A percentile compares a stretch with the other conserved stretches of the same genome.
These are phyloP conservation scores for Anisognathus igniventris DNA, from an alignment of 2,797 vertebrate genomes.

Conservation along the genomic window DNA sequence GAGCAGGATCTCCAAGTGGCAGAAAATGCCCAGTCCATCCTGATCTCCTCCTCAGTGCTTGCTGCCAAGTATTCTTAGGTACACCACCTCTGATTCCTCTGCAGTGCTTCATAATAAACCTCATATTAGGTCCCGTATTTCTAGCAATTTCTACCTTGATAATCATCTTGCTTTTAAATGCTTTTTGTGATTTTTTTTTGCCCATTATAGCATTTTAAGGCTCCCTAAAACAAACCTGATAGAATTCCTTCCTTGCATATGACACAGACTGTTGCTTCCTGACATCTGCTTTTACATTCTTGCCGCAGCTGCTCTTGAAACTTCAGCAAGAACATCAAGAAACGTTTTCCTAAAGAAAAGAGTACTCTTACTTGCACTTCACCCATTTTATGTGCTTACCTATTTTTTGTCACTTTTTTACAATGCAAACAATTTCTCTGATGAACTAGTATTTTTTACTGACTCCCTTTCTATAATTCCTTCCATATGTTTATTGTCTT, in stretches of 20 bases:
- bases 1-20: background rate
- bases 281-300: background rate
- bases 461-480: slow-evolving; percentile 43
- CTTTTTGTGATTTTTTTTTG: background rate
- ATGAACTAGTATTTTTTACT: background rate
- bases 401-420: background rate
- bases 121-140: background rate
- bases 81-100: accelerated
- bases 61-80: background rate
- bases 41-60: background rate
- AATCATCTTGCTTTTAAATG: background rate
- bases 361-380: background rate
- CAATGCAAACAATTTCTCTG: background rate
- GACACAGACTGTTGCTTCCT: background rate
- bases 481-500: slow-evolving; percentile 63
- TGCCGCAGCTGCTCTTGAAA: background rate
- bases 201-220: background rate
- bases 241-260: background rate
- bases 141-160: background rate
- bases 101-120: background rate
- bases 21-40: background rate
- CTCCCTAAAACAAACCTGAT: background rate
- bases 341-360: background rate
- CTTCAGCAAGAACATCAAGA: background rate
- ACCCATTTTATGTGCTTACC: background rate